Evolutionary conservation across 2,113 vertebrate species (phyloP).

Genomic region (Chaetorhynchus papuensis): DNA sequence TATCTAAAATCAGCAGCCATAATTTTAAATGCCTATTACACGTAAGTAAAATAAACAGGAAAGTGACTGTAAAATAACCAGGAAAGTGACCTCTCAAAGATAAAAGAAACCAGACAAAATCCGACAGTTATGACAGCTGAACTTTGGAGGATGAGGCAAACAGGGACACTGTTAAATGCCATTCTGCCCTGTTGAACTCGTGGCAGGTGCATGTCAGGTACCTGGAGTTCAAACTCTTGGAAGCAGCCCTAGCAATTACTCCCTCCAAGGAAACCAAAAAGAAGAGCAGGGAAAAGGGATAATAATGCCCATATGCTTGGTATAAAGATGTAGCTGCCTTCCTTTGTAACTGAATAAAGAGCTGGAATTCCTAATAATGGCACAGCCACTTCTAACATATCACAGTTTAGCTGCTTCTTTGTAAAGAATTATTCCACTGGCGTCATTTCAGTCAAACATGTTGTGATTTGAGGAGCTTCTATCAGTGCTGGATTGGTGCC

Average conservation of each 20-base stretch:
- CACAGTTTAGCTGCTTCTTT: not conserved
- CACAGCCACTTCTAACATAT: not conserved
- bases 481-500: slow-evolving; percentile 25
- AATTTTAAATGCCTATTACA: not conserved
- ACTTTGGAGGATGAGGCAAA: not conserved
- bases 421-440: slow-evolving; percentile 1
- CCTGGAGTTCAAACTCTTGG: not conserved
- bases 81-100: not conserved
- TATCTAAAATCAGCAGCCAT: not conserved
- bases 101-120: not conserved
- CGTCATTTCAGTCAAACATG: slow-evolving; percentile 24
- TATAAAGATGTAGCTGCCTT: not conserved
- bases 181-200: not conserved
- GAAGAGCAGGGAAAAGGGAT: not conserved
- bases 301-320: not conserved
- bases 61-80: not conserved
- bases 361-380: not conserved
- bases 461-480: slow-evolving; percentile 25
- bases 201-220: not conserved
- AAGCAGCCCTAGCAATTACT: slow-evolving; percentile 19
- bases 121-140: not conserved
- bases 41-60: not conserved
- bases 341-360: slow-evolving; percentile 21
- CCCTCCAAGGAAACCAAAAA: not conserved
- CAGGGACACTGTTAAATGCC: not conserved